Evolutionary conservation across 2,113 vertebrate species (phyloP), one percentile per base, ranked within the genome.

Genomic region (Pica pica): DNA sequence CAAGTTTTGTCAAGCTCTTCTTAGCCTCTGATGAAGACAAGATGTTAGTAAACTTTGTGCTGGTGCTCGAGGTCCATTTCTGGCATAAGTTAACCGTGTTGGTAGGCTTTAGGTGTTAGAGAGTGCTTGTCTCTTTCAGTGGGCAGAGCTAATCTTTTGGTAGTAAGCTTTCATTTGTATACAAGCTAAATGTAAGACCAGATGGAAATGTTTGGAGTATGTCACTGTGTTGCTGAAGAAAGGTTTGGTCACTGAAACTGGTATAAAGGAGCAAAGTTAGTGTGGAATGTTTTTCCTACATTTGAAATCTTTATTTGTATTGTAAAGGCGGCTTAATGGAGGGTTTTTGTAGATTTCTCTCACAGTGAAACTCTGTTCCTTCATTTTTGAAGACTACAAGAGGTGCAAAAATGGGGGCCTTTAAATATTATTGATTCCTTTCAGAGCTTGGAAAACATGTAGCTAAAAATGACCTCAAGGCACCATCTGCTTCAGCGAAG

Each of bases 381-480:
- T 84, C 1, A 1, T 76, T 83, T 84, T 39, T 78, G 64, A 85
- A 86, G 63, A 24, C 57, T 53, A 13, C 9, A 49, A 69, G 55
- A 91, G 53, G 11, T 90, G 46, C 31, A 64, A 60, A 60, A 81
- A 84, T 73, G 35, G 13, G 5, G 4, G 11, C 39, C 33, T 87
- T 93, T 65, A 26, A 74, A 74, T 1, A 5, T 65, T 76, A 59
- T n/a, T 83, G 68, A 59, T 78, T 82, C 46, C 52, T 67, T 78
- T 73, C 33, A 87, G 46, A 89, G 41, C 60, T 75, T 82, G 78
- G 74, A 85, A 93, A 93, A 91, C 46, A 35, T 7, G 28, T 31
- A 67, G 52, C 65, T 80, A 76, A 78, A 78, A 95, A 60, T 94
- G 89, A 96, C 84, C 87, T 93, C 87, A 83, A 90, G 87, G 90